phyloP scores from a whole-genome alignment of 2,797 vertebrate genomes.

The Hoplostethus atlanticus region DNA sequence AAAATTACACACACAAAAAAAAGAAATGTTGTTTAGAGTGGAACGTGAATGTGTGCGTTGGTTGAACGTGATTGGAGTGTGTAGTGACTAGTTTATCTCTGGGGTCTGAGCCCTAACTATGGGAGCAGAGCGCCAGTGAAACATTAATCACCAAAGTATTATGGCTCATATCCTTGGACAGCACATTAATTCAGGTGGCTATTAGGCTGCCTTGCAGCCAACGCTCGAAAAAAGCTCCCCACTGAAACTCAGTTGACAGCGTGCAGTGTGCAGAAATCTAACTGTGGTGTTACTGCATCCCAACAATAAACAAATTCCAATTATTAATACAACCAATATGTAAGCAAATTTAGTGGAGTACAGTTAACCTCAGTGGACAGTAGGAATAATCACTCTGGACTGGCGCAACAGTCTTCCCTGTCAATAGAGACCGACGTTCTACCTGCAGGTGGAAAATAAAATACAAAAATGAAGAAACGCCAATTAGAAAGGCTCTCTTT shows the following conservation, averaged over 20 bases:
- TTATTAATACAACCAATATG: constrained; percentile 61
- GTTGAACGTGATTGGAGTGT: constrained; percentile 63
- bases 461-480: constrained; percentile 86
- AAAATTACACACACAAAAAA: constrained; percentile 31
- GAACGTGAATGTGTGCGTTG: constrained; percentile 49
- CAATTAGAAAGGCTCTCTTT: constrained; percentile 99
- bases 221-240: constrained; percentile 75
- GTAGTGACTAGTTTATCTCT: constrained; percentile 82
- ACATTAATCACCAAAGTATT: constrained; percentile 86
- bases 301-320: constrained; percentile 70
- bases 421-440: constrained; percentile 88
- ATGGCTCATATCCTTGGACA: constrained; percentile 83
- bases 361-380: constrained; percentile 84
- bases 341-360: constrained; percentile 47
- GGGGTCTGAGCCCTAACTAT: constrained; percentile 78
- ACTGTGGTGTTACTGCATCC: constrained; percentile 63
- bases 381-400: constrained; percentile 87
- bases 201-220: constrained; percentile 81
- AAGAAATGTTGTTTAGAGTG: constrained; percentile 45
- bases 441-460: constrained; percentile 89
- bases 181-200: constrained; percentile 86
- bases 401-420: constrained; percentile 79
- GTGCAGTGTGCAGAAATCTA: constrained; percentile 72
- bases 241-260: constrained; percentile 81
- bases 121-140: constrained; percentile 75